Evolutionary conservation across 2,797 vertebrate species (phyloP), one percentile per base, ranked within the genome.

Genomic region (Calcarius lapponicus): DNA sequence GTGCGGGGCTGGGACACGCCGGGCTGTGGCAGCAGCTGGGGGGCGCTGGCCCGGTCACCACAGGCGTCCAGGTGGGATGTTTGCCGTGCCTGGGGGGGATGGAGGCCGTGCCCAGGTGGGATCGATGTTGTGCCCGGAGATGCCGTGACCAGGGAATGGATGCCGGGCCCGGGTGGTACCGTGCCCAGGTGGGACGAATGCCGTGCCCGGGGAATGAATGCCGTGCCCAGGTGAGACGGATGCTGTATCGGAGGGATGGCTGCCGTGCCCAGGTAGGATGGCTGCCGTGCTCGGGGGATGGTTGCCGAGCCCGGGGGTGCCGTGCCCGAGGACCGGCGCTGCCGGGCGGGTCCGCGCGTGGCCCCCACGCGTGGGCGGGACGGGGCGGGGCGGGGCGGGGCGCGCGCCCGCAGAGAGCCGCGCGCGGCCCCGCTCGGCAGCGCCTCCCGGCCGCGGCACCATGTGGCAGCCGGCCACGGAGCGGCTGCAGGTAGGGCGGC

Each of bases 381-480:
- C 28, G 48, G 75, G 53, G 61, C 38, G 74, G 60, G 54, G 74
- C 45, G 56, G 74, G 53, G 67, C 48, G 74, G 60, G 54, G 67
- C 51, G 62, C 43, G 75, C 56, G 51, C 34, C 83, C 71, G 83
- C 78, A 71, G 78, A 70, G 82, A 74, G 38, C 57, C 28, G 74
- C 45, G 62, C 48, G 29, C 90, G 51, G 45, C 26, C 71, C 58
- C 90, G 64, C 83, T 58, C 83, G 76, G 83, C 78, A 87, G 90
- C 90, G 90, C 89, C 76, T 86, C 78, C 83, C 95, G 86, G 85
- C 50, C 86, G 86, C 86, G 86, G 95, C 93, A 99, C 97, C 94
- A 99, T 99, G 99, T 99, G 99, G 99, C 99, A 99, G 98, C 99
- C 99, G 91, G 99, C 99, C 97, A 99, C 98, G 71, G 99, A 99